Evolutionary conservation across 2,797 vertebrate genomes (phyloP).

Genomic region (Acropternis orthonyx): DNA sequence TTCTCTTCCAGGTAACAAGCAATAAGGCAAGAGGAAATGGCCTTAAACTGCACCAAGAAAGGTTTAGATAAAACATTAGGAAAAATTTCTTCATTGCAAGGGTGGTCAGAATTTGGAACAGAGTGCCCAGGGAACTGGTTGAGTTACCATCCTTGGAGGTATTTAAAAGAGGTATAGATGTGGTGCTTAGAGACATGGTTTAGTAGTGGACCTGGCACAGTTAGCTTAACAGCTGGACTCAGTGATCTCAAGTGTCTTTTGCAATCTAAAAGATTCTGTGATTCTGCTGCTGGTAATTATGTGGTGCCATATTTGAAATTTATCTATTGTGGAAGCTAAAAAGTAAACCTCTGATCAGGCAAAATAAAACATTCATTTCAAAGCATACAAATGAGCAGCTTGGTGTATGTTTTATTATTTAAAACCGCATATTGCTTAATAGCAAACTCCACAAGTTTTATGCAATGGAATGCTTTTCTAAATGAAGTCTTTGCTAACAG

Average conservation of each 20-base stretch:
- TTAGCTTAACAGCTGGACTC: background rate
- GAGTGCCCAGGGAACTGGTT: background rate
- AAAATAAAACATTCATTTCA: background rate
- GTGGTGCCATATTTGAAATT: background rate
- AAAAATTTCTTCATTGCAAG: background rate
- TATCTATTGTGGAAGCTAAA: background rate
- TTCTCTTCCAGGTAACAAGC: background rate
- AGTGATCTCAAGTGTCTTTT: background rate
- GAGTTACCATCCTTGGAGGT: fast-evolving
- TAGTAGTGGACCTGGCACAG: background rate
- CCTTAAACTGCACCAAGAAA: background rate
- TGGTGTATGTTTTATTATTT: background rate
- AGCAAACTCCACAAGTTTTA: background rate
- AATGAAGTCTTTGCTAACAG: background rate
- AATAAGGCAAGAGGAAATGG: background rate
- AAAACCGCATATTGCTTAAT: background rate
- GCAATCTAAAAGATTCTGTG: background rate
- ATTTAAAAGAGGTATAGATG: background rate
- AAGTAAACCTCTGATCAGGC: background rate
- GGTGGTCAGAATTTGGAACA: background rate
- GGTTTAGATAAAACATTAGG: background rate
- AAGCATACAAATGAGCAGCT: background rate
- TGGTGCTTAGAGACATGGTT: background rate
- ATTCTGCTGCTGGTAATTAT: background rate
- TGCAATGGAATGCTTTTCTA: background rate